Evolutionary conservation across 2,888 invertebrate genomes (phyloP), one percentile per base, ranked within the genome.

Genomic region (Tenthredo notha): DNA sequence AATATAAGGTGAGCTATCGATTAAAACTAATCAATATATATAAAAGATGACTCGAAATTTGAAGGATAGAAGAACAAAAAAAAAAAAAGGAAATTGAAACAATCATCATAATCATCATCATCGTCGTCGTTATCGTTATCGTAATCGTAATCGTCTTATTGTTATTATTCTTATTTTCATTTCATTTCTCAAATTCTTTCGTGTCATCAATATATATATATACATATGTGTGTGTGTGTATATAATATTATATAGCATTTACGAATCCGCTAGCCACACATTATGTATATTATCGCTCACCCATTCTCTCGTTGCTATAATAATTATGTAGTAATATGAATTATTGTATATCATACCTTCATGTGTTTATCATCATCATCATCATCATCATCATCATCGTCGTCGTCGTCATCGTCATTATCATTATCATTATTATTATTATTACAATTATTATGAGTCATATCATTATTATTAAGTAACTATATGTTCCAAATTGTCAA

Each of bases 381-480:
- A 18, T 50, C 3, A 54, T 54, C 18, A 18, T 54, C 10, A 78
- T 78, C 65, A 86, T 85, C 37, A 75, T 87, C 85, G 70, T 90
- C 90, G 88, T 54, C 10, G n/a, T 54, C 5, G 1, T 54, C 5
- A 54, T n/a, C 6, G 6, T 54, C 9, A 78, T 78, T 58, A 86
- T 85, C 33, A 72, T 87, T 85, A 75, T 89, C 90, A 89, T 40
- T 54, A 54, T n/a, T n/a, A 18, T 54, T n/a, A 54, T n/a, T 7
- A 18, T 54, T 12, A 78, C 70, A 47, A 86, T 85, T 43, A 75
- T 87, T 85, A 75, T 90, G 6, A 37, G 6, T 37, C 6, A 7
- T 50, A 50, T 78, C 65, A 86, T 85, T 43, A 75, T 87, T 85
- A 75, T 90, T 90, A 89, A 90, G 89, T 90, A 90, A 88, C 87